Conservation (phyloP, 2,797 vertebrate species). For the Ateles fusciceps region DNA sequence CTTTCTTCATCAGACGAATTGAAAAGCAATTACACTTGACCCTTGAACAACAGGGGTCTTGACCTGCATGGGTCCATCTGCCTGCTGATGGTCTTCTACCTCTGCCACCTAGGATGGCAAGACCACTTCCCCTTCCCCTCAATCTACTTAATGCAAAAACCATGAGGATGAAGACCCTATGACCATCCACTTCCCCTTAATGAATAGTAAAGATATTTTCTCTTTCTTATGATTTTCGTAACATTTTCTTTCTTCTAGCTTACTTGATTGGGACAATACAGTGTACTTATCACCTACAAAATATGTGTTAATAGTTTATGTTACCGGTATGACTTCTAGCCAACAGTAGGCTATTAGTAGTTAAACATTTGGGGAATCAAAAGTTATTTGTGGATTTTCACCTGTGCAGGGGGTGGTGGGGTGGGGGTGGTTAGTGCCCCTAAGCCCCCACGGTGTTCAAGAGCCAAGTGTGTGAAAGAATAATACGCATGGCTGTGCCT, state of each 20-base stretch:
- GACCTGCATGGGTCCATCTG: rapidly evolving
- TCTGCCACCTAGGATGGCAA: neutral
- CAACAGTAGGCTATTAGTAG: neutral
- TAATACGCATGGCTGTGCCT: rapidly evolving
- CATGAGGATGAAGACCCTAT: neutral
- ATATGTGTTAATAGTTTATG: neutral
- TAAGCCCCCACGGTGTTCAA: neutral
- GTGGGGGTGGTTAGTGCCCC: rapidly evolving
- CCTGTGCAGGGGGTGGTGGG: no score
- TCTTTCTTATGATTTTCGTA: neutral
- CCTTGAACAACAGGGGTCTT: no score
- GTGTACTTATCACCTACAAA: neutral
- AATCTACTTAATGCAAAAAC: neutral
- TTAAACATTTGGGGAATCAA: neutral
- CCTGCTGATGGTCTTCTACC: rapidly evolving
- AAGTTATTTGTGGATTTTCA: neutral
- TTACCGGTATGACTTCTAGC: neutral
- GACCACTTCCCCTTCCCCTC: no score
- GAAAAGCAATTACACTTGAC: neutral
- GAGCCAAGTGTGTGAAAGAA: no score
- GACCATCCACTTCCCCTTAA: neutral
- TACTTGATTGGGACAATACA: no score
- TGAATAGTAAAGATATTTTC: neutral
- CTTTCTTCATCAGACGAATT: rapidly evolving
- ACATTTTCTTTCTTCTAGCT: neutral